These are phyloP conservation scores for Catharus minimus DNA, from an alignment of 2,113 vertebrate species.

Conservation along the genomic window DNA sequence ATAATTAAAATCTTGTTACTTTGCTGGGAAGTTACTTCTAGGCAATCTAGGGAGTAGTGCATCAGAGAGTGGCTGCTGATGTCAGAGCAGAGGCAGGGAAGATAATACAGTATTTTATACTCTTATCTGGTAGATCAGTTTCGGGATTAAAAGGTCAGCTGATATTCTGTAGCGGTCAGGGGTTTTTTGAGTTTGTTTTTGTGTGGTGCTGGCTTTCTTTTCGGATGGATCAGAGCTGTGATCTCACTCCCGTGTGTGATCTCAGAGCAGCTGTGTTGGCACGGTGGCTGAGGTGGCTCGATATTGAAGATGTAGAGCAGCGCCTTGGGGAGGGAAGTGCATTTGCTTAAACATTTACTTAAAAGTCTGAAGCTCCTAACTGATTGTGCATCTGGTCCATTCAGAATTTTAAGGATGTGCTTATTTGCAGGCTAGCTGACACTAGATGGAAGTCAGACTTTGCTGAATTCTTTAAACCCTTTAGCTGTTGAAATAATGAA, in stretches of 20 bases:
- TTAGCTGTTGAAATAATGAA: not conserved
- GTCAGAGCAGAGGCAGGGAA: not conserved
- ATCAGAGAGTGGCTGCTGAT: not conserved
- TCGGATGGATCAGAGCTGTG: not conserved
- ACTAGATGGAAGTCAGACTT: conserved; percentile 30
- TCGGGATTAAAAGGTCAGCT: not conserved
- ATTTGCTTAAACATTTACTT: conserved; percentile 20
- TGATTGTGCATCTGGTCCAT: not conserved
- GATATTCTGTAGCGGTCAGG: not conserved
- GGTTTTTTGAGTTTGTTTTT: not conserved
- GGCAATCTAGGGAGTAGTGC: not conserved
- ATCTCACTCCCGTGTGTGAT: not conserved
- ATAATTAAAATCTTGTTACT: not conserved
- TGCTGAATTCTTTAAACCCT: not conserved
- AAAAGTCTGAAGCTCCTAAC: not conserved
- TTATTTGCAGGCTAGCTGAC: not conserved
- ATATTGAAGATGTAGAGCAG: not conserved
- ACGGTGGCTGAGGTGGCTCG: not conserved
- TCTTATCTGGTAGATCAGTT: not conserved
- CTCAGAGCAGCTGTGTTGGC: not conserved
- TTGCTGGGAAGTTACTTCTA: accelerated
- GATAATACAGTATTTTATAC: not conserved
- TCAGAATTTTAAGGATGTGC: not conserved
- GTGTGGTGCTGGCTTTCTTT: not conserved
- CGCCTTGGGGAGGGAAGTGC: not conserved